Evolutionary conservation across 2,888 invertebrate genomes (phyloP), one percentile per base, ranked within the genome.

Genomic region (Drosophila quasianomalipes): DNA sequence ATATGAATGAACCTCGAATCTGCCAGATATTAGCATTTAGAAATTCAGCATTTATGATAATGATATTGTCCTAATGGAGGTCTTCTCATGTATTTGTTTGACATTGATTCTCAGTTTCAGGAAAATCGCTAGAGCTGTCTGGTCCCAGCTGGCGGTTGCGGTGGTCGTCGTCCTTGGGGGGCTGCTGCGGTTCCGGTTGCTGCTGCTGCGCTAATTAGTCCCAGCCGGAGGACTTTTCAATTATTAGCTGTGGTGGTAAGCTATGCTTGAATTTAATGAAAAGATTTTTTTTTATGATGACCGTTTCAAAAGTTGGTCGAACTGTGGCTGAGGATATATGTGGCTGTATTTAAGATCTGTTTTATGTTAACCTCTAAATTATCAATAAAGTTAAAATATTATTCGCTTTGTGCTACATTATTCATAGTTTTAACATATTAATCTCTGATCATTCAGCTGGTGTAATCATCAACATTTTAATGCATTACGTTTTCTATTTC

Each of bases 141-240:
- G 22, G 66, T 64, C 19, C 71, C 71, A 22, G 39, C 82, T 22
- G 39, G 66, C 19, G 28, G 28, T 6, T 39, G 53, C 16, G 9
- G 58, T 10, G 58, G 49, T 9, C 44, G 79, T 33, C 54, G 66
- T 14, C 64, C 57, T 14, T 61, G 70, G 41, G 55, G 0, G 49
- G 49, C 0, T 55, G 74, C 1, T 71, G 76, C 59, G 65, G 67
- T 16, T 58, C 57, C 52, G 57, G 53, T 49, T 49, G 67, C n/a
- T 61, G 62, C 26, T 72, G 72, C 54, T 6, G 30, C 12, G 9
- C 37, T 53, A 53, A 53, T 53, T 28, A 52, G 30, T n/a, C 51
- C 28, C 28, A 30, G 51, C 51, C 19, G 19, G 30, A 30, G 28
- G 19, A 19, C 30, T 52, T 52, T 52, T 30, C 28, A 52, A 6